Base-by-base conservation (phyloP, 2,888 invertebrate genomes). In the Agrotis exclamationis region DNA sequence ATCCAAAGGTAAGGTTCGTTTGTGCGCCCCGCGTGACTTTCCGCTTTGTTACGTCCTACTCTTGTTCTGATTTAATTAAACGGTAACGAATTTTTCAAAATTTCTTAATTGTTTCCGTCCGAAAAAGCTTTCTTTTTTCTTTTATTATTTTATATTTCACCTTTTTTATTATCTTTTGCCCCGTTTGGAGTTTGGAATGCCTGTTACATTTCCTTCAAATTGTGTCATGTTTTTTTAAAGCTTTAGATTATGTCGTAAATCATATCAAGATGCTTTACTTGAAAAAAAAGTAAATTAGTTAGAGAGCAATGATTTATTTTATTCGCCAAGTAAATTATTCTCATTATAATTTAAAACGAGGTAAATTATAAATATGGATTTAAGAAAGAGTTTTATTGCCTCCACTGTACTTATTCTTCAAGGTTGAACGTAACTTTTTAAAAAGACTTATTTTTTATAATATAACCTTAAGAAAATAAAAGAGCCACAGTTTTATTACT, bases 41-140 rank as follows among this genome's bases (percentile, higher is more conserved):
- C 90, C 88, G 94, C 88, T 91, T 93, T 93, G 94, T 92, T 94
- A 91, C 88, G 76, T 87, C 33, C 84, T 78, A 87, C 85, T 87
- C 84, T 86, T 87, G 87, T 88, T 88, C 90, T 92, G 92, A 95
- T 94, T 95, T 92, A 94, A 95, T 95, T 94, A 93, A 90, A 85
- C 84, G 82, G 87, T 82, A 87, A 89, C 89, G 88, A 89, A 89
- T 91, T 90, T 91, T 90, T 90, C 75, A 79, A 86, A 89, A 88
- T 86, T 85, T 87, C 85, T 88, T 94, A 93, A 94, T 94, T 93
- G 89, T 91, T 94, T 95, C 94, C 94, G 92, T 89, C 91, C 90
- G 87, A 89, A 89, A 88, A 87, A 59, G 57, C 57, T 64, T 48
- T 63, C 68, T 63, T 79, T 73, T 74, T 64, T 64, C 57, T 75